These are phyloP conservation scores for Litoditis marina DNA, from an alignment of 2,888 invertebrate genomes.

Conservation along the genomic window DNA sequence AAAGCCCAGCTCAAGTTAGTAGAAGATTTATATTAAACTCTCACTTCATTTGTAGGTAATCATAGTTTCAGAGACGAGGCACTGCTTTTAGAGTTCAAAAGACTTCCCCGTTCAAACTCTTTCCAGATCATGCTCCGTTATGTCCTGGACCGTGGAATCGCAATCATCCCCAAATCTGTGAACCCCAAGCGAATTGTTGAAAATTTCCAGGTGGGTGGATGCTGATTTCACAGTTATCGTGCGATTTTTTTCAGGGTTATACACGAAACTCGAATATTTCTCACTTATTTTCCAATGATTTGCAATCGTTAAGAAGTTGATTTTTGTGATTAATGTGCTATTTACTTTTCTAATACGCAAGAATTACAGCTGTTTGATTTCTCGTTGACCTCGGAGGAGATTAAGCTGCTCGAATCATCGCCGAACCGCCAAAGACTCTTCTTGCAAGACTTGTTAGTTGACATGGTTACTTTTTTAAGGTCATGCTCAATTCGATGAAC, in stretches of 20 bases:
- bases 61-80: no score
- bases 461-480: neutral
- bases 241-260: no score
- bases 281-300: no score
- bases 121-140: slow-evolving; percentile 9
- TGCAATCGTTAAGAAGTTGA: no score
- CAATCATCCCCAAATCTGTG: slow-evolving; percentile 23
- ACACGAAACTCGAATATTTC: no score
- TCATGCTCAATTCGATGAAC: neutral
- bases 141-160: slow-evolving; percentile 15
- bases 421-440: slow-evolving; percentile 10
- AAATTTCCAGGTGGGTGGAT: slow-evolving; percentile 24
- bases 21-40: no score
- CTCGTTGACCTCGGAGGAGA: neutral
- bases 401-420: neutral
- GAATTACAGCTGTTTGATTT: slow-evolving; percentile 25
- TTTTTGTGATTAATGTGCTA: no score
- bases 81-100: no score
- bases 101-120: no score
- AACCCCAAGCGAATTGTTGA: slow-evolving; percentile 18
- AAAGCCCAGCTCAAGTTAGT: slow-evolving; percentile 30
- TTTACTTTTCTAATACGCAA: no score
- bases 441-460: slow-evolving; percentile 33
- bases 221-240: no score
- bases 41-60: no score